Evolutionary conservation across 2,888 invertebrate species (phyloP), one percentile per base, ranked within the genome.

Genomic region (Psococerastis gibbosa): DNA sequence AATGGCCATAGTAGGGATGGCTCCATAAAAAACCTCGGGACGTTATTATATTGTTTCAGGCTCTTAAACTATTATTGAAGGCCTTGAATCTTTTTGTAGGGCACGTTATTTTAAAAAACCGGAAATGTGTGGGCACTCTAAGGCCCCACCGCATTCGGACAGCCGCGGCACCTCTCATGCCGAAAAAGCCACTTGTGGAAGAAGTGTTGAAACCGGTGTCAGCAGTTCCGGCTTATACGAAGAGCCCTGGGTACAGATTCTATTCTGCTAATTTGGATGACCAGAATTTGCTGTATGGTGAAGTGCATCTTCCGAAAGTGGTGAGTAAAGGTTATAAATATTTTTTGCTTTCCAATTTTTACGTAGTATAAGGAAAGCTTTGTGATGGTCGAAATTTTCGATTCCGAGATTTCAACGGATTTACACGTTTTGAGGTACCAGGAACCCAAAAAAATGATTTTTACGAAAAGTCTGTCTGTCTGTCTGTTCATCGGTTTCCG

Each of bases 121-220:
- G 76, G 31, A 81, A 77, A 58, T 62, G 71, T 17, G 71, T 80
- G 56, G 85, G 85, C 2, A 73, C 67, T 35, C 60, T 87, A 22
- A 77, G 80, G 48, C 65, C 72, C 23, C 84, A 85, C 58, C 71
- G 77, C 53, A 75, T 84, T 50, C 75, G 79, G 56, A 73, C 79
- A 51, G 67, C 77, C 42, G 74, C 78, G 55, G 64, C 32, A 9
- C 66, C 61, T 27, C 59, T 60, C 48, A 52, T 56, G 32, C 61
- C 60, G 41, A 55, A 55, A 3, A 55, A 62, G 4, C 64, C 66
- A 2, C 56, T 77, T n/a, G 75, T 78, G 45, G 69, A 78, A 52
- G 76, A 76, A 57, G 63, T 78, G 46, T 54, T 55, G 2, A 59
- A 56, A 2, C 22, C 20, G 20, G 13, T 20, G 5, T 18, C 5